Evolutionary conservation across 2,113 vertebrate genomes (phyloP).

Genomic region (Sinocyclocheilus maitianheensis): DNA sequence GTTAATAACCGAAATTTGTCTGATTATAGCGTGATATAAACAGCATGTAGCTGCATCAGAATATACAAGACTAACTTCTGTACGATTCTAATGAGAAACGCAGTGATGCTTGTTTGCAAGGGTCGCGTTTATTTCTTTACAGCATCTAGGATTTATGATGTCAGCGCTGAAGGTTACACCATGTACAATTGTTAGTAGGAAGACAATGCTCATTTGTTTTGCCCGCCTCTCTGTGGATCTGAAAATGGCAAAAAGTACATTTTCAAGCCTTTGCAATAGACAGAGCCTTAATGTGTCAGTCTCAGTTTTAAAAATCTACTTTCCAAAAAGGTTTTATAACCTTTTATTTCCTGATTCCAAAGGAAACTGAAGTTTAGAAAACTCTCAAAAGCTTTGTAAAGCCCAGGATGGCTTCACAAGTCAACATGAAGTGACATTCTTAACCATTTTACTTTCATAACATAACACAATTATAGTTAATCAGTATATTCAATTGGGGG

Average conservation of each 20-base stretch:
- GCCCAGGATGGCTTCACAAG: not conserved
- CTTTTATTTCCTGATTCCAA: not conserved
- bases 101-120: not conserved
- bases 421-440: not conserved
- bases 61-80: not conserved
- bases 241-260: slow-evolving; percentile 3
- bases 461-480: not conserved
- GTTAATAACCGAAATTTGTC: not conserved
- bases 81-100: not conserved
- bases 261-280: not conserved
- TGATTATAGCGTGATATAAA: not conserved
- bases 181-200: not conserved
- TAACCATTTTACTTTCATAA: not conserved
- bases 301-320: not conserved
- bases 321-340: not conserved
- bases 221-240: not conserved
- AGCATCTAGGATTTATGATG: not conserved
- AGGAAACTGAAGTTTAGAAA: not conserved
- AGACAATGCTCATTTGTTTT: not conserved
- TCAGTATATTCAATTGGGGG: too few relatives aligned
- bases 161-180: not conserved
- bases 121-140: not conserved
- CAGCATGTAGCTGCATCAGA: not conserved
- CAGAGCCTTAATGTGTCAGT: not conserved
- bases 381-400: not conserved